Evolutionary conservation across 2,888 invertebrate genomes (phyloP), one percentile per base, ranked within the genome.

Genomic region (Calephelis perditalis): DNA sequence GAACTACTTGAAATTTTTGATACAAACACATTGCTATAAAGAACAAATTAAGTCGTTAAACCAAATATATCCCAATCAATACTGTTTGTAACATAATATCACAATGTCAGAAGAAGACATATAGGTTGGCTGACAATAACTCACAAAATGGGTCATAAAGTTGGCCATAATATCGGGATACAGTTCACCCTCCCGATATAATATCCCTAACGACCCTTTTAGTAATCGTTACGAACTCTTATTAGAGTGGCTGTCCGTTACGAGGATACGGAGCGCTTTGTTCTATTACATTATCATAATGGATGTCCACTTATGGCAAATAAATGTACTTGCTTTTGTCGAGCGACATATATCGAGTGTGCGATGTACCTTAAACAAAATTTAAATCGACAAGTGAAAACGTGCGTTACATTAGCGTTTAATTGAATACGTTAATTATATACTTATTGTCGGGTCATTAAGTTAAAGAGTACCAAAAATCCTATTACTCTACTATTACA

Each of bases 221-320:
- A 52, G 52, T 52, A 52, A 52, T 52, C 52, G 52, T 52, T 52
- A 52, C 35, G 35, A 52, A 52, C 52, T 52, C 52, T 52, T 52
- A 52, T 52, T 52, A 52, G 52, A 52, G 52, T 52, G 52, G 52
- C 52, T 26, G 52, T 52, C 52, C 52, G 35, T 52, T 35, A 49
- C 26, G 26, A 15, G 35, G 11, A 52, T 52, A 52, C 35, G 52
- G 52, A 35, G 35, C 52, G 52, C 52, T 52, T 52, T 52, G 52
- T 52, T 52, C 35, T 52, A 52, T 52, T 52, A 52, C 52, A 52
- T 52, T 52, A 52, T 52, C 52, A 52, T 52, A 52, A 52, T 52
- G 52, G 52, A 35, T 52, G 52, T 52, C 49, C 49, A 49, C 49
- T 49, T 49, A 49, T 10, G 1, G 9, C 40, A 40, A 40, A 40